phyloP scores from a whole-genome alignment of 2,113 vertebrate genomes.

The Mobula birostris region DNA sequence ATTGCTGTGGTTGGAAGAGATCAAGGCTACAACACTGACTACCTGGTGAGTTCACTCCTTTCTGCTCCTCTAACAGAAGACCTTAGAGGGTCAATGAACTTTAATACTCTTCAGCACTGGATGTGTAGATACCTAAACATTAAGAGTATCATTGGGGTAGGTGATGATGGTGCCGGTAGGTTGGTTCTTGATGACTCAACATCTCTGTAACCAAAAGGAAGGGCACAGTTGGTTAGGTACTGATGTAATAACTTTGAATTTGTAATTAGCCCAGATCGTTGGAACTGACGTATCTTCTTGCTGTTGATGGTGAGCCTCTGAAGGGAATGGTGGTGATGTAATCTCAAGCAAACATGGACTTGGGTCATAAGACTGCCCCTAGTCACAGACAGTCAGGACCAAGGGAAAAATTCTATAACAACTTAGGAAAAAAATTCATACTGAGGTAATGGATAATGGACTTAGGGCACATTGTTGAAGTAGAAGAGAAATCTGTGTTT shows the following conservation, averaged over 20 bases:
- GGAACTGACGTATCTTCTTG: neutral
- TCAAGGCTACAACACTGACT: slow-evolving; percentile 23
- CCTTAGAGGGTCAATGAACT: neutral
- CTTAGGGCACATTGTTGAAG: neutral
- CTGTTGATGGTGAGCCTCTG: neutral
- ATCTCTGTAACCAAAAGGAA: neutral
- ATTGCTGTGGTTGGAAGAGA: slow-evolving; percentile 40
- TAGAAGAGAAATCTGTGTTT: neutral
- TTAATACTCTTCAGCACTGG: neutral
- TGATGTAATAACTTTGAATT: neutral
- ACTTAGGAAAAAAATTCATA: neutral
- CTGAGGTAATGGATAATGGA: neutral
- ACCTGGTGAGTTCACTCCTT: slow-evolving; percentile 41
- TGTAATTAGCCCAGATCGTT: neutral
- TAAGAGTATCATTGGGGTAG: neutral
- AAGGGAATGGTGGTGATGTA: neutral
- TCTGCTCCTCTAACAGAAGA: too few relatives aligned
- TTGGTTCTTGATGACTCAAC: neutral
- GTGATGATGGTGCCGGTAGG: too few relatives aligned
- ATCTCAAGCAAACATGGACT: neutral
- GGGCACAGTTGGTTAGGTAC: neutral
- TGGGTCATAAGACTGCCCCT: neutral
- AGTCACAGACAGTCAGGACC: neutral
- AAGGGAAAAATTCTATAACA: neutral
- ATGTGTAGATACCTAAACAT: neutral